Conservation (phyloP, 2,888 invertebrate species). For the Phrixothrix hirtus region DNA sequence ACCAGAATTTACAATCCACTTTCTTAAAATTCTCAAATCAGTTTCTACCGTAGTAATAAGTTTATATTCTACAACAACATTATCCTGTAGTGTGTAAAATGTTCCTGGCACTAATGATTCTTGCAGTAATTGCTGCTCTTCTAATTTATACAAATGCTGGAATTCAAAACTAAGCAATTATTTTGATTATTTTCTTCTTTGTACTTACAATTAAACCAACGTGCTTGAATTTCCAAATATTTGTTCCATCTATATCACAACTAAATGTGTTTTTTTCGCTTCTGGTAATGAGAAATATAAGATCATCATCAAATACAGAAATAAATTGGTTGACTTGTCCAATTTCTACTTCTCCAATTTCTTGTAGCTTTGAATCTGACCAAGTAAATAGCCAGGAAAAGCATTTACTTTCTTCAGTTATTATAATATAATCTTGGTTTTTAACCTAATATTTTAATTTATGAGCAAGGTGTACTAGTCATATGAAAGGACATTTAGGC, state of each 20-base stretch:
- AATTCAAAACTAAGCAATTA: neutral
- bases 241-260: conserved; percentile 49
- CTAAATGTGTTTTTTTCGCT: conserved; percentile 31
- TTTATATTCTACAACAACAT: conserved; percentile 38
- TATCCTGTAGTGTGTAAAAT: conserved; percentile 48
- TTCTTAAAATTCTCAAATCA: conserved; percentile 37
- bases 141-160: conserved; percentile 39
- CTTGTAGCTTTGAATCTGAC: conserved; percentile 43
- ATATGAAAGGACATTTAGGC: no score
- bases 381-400: conserved; percentile 55
- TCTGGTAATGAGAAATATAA: conserved; percentile 52
- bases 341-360: conserved; percentile 51
- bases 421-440: conserved; percentile 50
- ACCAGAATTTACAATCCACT: conserved; percentile 42
- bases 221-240: conserved; percentile 54
- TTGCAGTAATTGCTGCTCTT: conserved; percentile 45
- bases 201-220: conserved; percentile 46
- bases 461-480: no score
- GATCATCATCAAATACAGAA: conserved; percentile 45
- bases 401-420: conserved; percentile 55
- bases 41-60: conserved; percentile 34
- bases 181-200: no score
- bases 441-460: no score
- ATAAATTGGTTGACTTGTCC: conserved; percentile 58
- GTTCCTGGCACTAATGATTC: conserved; percentile 46